Percentiles rank a stretch among this genome's conserved stretches.
Evolutionary conservation across 2,113 vertebrate species (phyloP).

Genomic region (Stigmatopora nigra): DNA sequence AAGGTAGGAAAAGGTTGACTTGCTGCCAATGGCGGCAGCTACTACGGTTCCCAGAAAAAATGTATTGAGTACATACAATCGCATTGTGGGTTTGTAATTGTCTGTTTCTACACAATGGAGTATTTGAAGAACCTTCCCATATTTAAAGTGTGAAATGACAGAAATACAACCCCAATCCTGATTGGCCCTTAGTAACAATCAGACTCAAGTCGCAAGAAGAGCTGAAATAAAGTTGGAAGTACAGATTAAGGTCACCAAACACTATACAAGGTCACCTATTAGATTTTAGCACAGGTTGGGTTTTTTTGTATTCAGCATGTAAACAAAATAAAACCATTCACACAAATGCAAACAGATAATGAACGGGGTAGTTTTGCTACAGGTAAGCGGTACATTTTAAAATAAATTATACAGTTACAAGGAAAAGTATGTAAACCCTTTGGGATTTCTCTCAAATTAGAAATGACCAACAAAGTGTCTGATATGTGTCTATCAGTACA

Average conservation of each 20-base stretch:
- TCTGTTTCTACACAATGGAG: neutral
- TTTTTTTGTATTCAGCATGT: no score
- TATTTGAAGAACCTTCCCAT: neutral
- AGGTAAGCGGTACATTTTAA: neutral
- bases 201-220: neutral
- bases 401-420: neutral
- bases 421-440: neutral
- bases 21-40: conserved; percentile 31
- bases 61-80: conserved; percentile 17
- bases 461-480: neutral
- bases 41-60: conserved; percentile 34
- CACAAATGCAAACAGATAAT: no score
- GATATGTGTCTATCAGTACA: neutral
- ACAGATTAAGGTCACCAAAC: neutral
- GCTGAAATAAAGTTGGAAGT: neutral
- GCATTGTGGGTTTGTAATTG: neutral
- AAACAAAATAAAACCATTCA: no score
- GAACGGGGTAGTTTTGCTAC: neutral
- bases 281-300: no score
- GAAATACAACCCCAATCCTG: neutral
- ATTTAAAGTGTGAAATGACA: neutral
- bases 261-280: no score
- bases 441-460: neutral
- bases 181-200: neutral
- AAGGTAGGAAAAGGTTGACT: conserved; percentile 56